Evolutionary conservation across 2,888 invertebrate genomes (phyloP).

Genomic region (Oligia latruncula): DNA sequence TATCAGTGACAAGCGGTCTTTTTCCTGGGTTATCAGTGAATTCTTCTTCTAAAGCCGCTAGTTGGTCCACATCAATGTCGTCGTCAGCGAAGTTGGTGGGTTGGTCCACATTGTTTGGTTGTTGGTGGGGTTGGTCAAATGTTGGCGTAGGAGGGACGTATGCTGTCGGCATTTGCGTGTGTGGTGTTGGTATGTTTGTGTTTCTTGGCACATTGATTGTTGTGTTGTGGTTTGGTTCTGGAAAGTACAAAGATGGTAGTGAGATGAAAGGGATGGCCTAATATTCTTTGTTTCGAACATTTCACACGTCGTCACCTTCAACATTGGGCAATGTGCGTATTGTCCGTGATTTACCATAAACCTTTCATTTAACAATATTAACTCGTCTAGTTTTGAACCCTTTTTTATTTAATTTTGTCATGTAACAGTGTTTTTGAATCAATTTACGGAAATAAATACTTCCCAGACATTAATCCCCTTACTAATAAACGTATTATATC

Average conservation of each 20-base stretch:
- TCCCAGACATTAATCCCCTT: too few relatives aligned
- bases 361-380: too few relatives aligned
- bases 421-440: too few relatives aligned
- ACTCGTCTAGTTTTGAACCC: too few relatives aligned
- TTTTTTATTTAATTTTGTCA: too few relatives aligned
- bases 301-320: neutral
- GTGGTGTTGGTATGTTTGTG: conserved; percentile 72
- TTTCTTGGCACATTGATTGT: conserved; percentile 72
- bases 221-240: conserved; percentile 72
- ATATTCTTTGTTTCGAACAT: neutral
- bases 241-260: conserved; percentile 50
- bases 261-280: neutral
- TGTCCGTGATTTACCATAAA: too few relatives aligned
- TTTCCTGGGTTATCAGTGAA: conserved; percentile 72
- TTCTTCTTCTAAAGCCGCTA: conserved; percentile 82
- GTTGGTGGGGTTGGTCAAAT: conserved; percentile 48
- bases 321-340: neutral
- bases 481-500: too few relatives aligned
- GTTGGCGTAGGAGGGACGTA: conserved; percentile 38
- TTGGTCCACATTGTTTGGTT: conserved; percentile 71
- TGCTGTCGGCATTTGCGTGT: conserved; percentile 72
- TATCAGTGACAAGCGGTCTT: conserved; percentile 67
- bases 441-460: too few relatives aligned
- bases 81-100: conserved; percentile 78
- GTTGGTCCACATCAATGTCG: conserved; percentile 81